Base-by-base conservation (phyloP, 2,888 invertebrate species). In the Acronicta alni region DNA sequence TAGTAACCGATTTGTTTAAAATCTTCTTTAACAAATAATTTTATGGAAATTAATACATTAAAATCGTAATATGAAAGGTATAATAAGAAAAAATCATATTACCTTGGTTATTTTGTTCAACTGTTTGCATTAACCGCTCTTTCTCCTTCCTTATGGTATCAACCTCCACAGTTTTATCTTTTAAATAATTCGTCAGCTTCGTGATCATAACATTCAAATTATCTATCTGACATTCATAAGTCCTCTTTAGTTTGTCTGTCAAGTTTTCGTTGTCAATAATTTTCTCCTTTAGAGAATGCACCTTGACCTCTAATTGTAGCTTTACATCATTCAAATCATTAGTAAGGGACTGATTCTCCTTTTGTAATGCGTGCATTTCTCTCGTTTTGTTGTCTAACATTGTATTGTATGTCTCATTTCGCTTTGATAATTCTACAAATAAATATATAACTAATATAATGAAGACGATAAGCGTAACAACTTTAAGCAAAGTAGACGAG, bases 261-360 rank as follows among this genome's bases (percentile, higher is more conserved):
- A 90, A 71, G 62, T 82, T 75, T 64, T 88, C 89, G 55, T 87
- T 91, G 37, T 89, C 88, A 35, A 83, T 75, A 0, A 89, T 78
- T 77, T 88, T 90, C 49, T 89, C 90, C 54, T 88, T 86, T 5
- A 90, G 64, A 1, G 90, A 90, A 54, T 89, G 86, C 0, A 90
- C 88, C 80, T 89, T 89, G 0, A 84, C 57, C 45, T 91, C 89
- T 14, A 90, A 68, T 62, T 90, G 87, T 14, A 85, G 57, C 77
- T 87, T 90, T 0, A 88, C 83, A 32, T 87, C 81, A n/a, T 82
- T 85, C 32, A 90, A 70, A 52, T 89, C 85, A 41, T 81, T 81
- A 16, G 76, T 79, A 7, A 90, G 82, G 12, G 83, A 75, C 59
- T 85, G 60, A 54, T 90, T 90, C 35, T 89, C 88, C 30, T 77